These are phyloP conservation scores for Eospalax fontanierii DNA, from an alignment of 2,797 vertebrate genomes.

Conservation along the genomic window DNA sequence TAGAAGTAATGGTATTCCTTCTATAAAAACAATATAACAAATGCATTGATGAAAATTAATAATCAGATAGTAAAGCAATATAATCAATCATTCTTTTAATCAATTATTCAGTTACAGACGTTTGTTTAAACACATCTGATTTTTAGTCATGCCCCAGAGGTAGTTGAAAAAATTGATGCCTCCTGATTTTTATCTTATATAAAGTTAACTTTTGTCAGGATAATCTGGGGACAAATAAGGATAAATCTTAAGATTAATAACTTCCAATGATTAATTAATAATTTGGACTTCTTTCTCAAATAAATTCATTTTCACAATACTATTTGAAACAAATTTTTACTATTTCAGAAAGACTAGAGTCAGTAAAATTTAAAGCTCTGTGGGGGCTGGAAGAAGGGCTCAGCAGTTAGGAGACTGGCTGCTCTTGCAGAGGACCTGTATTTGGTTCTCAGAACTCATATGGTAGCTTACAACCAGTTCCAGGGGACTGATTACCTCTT, in stretches of 20 bases:
- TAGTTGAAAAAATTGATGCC: background rate
- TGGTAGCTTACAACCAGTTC: too few species aligned
- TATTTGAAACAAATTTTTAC: slow-evolving; percentile 30
- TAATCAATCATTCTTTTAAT: background rate
- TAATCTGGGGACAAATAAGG: background rate
- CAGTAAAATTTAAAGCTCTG: slow-evolving; percentile 22
- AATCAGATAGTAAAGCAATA: slow-evolving; percentile 15
- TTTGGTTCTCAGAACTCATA: too few species aligned
- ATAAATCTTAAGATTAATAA: slow-evolving; percentile 26
- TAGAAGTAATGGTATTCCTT: background rate
- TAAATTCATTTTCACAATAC: slow-evolving; percentile 41
- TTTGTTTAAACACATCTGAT: slow-evolving; percentile 30
- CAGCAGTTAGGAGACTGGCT: too few species aligned
- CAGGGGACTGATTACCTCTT: too few species aligned
- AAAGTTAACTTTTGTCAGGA: slow-evolving; percentile 2
- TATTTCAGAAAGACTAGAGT: slow-evolving; percentile 42
- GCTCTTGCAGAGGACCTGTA: too few species aligned
- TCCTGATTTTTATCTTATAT: slow-evolving; percentile 54
- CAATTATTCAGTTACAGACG: background rate
- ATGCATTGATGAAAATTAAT: background rate
- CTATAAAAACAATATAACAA: background rate
- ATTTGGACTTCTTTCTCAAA: slow-evolving; percentile 41
- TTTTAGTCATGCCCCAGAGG: slow-evolving; percentile 1
- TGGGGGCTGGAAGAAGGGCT: too few species aligned
- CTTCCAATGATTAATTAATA: slow-evolving; percentile 14